phyloP scores from a whole-genome alignment of 2,888 invertebrate genomes.

The Sturmia bella region DNA sequence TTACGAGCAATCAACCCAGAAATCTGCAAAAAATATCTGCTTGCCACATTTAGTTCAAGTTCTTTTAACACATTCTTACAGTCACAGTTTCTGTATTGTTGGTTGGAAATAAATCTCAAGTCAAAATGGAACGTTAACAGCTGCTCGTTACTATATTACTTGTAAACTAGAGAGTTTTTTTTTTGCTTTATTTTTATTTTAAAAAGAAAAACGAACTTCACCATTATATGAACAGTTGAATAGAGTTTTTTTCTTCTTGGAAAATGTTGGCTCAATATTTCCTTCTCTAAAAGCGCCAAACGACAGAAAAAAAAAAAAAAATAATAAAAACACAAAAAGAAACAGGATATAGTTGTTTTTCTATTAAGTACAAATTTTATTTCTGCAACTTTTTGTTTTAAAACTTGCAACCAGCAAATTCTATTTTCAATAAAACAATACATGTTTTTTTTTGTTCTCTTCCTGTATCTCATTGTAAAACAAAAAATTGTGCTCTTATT shows the following conservation, averaged over 20 bases:
- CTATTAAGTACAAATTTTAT: background rate
- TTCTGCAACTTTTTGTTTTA: background rate
- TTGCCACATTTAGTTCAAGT: constrained; percentile 33
- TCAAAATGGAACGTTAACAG: constrained; percentile 34
- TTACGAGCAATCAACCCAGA: constrained; percentile 48
- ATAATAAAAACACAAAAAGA: no score
- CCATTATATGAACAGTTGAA: constrained; percentile 6
- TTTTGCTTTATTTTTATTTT: background rate
- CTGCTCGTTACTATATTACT: constrained; percentile 22
- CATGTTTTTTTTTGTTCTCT: constrained; percentile 6
- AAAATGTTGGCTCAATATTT: constrained; percentile 1
- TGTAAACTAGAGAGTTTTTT: constrained; percentile 6
- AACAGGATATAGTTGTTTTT: constrained; percentile 37
- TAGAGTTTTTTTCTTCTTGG: constrained; percentile 8
- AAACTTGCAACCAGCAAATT: background rate
- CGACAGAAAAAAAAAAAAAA: background rate
- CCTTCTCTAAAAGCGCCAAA: background rate
- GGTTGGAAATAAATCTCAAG: constrained; percentile 37
- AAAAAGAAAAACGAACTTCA: constrained; percentile 2
- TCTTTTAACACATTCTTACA: constrained; percentile 22
- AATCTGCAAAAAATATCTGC: constrained; percentile 29
- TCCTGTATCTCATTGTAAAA: background rate
- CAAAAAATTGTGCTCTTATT: no score
- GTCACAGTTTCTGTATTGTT: constrained; percentile 37
- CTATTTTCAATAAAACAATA: constrained; percentile 1